A percentile compares a stretch with the other conserved stretches of the same genome.
Evolutionary conservation across 1,140 invertebrate genomes (phyloP).

Genomic region (Lepidotrigona ventralis): DNA sequence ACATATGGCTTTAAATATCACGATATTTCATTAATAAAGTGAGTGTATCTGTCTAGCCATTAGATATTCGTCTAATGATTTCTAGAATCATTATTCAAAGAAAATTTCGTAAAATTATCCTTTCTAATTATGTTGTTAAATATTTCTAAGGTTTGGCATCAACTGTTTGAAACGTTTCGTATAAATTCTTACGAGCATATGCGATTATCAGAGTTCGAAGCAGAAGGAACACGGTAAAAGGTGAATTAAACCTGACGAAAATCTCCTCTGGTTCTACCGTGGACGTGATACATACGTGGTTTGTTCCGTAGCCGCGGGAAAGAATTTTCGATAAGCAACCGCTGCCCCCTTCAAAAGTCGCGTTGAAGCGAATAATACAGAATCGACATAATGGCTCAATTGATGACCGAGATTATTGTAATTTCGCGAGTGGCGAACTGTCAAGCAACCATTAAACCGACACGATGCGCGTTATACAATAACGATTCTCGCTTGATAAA

Average conservation of each 20-base stretch:
- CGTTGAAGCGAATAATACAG: slow-evolving; percentile 1
- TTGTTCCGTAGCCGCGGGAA: not conserved
- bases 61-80: too few species aligned
- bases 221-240: too few species aligned
- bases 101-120: too few species aligned
- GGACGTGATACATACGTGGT: not conserved
- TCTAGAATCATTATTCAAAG: too few species aligned
- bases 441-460: slow-evolving; percentile 8
- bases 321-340: slow-evolving; percentile 13
- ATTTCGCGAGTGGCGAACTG: slow-evolving; percentile 24
- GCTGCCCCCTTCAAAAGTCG: not conserved
- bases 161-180: not conserved
- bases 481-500: not conserved
- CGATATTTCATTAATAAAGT: too few species aligned
- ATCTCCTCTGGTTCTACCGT: not conserved
- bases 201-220: slow-evolving; percentile 10
- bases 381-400: slow-evolving; percentile 41
- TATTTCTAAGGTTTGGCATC: too few species aligned
- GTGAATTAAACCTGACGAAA: not conserved
- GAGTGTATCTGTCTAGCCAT: too few species aligned
- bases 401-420: slow-evolving; percentile 33
- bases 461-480: not conserved
- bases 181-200: not conserved
- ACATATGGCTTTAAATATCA: too few species aligned
- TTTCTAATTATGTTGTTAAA: too few species aligned